Percentiles rank a stretch among this genome's conserved stretches.
phyloP scores from a whole-genome alignment of 2,113 vertebrate species.

The Anoplopoma fimbria region DNA sequence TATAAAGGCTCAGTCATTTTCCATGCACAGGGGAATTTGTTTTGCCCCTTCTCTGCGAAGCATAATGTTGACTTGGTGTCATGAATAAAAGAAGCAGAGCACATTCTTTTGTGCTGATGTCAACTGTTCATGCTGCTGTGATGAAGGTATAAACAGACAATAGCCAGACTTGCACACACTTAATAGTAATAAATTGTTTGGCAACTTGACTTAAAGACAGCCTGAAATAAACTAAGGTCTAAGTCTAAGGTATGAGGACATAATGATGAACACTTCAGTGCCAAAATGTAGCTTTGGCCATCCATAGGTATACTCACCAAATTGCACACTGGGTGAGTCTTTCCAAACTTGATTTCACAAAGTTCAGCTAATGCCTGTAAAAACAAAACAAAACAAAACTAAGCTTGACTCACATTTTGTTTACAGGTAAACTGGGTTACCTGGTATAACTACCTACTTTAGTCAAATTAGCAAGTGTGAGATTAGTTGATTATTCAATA shows the following conservation, averaged over 20 bases:
- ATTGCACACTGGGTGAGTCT: constrained; percentile 94
- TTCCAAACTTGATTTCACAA: constrained; percentile 99
- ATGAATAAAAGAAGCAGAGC: constrained; percentile 27
- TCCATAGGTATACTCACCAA: constrained; percentile 88
- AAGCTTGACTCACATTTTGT: neutral
- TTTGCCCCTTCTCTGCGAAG: constrained; percentile 1
- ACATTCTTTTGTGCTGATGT: constrained; percentile 11
- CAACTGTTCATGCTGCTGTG: neutral
- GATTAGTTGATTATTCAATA: neutral
- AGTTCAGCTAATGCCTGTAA: constrained; percentile 95
- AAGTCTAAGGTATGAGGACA: neutral
- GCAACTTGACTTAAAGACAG: neutral
- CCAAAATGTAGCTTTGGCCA: neutral
- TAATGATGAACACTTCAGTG: neutral
- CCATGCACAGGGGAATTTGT: neutral
- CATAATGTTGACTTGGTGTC: neutral
- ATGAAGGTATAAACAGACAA: constrained; percentile 8
- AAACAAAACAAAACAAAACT: constrained; percentile 40
- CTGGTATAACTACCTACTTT: neutral
- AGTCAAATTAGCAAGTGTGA: neutral
- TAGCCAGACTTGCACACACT: neutral
- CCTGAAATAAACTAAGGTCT: neutral
- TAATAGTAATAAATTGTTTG: neutral
- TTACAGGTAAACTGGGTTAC: neutral
- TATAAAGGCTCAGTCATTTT: neutral